Conservation (phyloP, 1,140 invertebrate genomes). For the Sarcophaga peregrina region DNA sequence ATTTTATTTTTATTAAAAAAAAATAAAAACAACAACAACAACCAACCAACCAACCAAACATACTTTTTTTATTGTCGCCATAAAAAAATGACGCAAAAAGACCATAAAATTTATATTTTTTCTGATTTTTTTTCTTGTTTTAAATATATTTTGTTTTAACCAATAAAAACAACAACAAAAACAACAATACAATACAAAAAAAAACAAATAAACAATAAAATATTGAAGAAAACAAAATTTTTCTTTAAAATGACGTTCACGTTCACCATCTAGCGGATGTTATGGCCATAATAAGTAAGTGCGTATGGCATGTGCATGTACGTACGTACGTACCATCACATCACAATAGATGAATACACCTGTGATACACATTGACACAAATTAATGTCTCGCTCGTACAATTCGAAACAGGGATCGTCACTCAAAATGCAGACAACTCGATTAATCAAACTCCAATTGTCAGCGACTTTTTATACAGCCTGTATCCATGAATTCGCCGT, state of each 20-base stretch:
- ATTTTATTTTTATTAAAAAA: background rate
- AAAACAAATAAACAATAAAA: too few species aligned
- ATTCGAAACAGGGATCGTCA: background rate
- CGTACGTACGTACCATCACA: too few species aligned
- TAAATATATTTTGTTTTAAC: too few species aligned
- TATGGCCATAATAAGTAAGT: background rate
- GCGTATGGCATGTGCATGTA: background rate
- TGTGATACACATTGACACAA: conserved; percentile 11
- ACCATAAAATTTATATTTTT: conserved; percentile 20
- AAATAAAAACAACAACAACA: background rate
- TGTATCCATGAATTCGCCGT: too few species aligned
- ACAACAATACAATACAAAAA: background rate
- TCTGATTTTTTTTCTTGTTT: too few species aligned
- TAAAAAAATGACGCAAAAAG: conserved; percentile 41
- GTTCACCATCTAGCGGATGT: background rate
- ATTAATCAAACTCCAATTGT: too few species aligned
- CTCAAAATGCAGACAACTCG: too few species aligned
- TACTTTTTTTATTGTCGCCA: conserved; percentile 37
- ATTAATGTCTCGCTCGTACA: background rate
- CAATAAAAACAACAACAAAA: background rate
- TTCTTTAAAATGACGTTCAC: background rate
- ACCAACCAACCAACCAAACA: background rate
- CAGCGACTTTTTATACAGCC: too few species aligned
- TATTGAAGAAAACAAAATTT: too few species aligned
- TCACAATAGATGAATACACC: background rate